Conservation (phyloP, 1,140 invertebrate genomes). For the Zaprionus nigranus region DNA sequence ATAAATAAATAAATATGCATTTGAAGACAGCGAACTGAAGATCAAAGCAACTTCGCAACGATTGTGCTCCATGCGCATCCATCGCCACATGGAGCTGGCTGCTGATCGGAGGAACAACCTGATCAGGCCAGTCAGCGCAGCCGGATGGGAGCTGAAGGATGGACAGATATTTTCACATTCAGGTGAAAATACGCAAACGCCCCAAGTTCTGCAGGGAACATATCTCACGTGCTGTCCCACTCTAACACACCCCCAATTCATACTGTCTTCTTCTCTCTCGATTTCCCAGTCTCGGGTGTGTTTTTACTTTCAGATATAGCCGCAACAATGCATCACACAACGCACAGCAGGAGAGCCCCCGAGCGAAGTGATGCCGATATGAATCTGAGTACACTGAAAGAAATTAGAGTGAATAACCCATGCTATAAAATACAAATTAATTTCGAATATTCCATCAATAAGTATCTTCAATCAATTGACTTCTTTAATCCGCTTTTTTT, state of each 20-base stretch:
- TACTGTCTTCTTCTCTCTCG: background rate
- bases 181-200: constrained; percentile 25
- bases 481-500: background rate
- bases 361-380: constrained; percentile 24
- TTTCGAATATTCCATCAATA: background rate
- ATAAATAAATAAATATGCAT: constrained; percentile 65
- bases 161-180: constrained; percentile 14
- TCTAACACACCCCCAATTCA: background rate
- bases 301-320: constrained; percentile 45
- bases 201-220: constrained; percentile 20
- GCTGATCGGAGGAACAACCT: constrained; percentile 24
- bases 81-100: constrained; percentile 70
- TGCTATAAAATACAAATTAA: background rate
- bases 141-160: background rate
- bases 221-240: background rate
- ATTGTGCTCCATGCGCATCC: constrained; percentile 76
- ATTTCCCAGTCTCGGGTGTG: constrained; percentile 1
- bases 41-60: constrained; percentile 68
- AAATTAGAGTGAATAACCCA: background rate
- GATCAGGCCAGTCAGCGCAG: constrained; percentile 9
- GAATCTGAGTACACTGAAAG: constrained; percentile 20
- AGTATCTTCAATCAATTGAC: background rate
- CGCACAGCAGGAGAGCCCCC: constrained; percentile 53
- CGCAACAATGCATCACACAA: constrained; percentile 31
- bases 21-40: constrained; percentile 70